These are phyloP conservation scores for Propithecus coquereli DNA, from an alignment of 2,113 vertebrate species.

Conservation along the genomic window DNA sequence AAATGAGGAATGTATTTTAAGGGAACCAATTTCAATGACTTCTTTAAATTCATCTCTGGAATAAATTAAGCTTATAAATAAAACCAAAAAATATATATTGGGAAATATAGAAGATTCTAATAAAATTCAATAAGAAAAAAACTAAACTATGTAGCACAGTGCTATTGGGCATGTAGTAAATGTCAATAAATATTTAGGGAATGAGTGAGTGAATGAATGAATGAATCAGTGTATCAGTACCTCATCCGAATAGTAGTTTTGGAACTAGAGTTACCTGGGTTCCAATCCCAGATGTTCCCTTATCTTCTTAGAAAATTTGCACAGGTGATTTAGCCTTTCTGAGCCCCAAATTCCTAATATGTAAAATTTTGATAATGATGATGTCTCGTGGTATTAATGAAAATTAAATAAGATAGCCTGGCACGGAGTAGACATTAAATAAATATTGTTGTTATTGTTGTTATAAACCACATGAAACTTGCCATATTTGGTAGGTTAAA, in stretches of 20 bases:
- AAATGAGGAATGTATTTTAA: slow-evolving; percentile 16
- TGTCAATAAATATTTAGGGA: neutral
- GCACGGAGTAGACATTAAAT: neutral
- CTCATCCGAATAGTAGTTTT: neutral
- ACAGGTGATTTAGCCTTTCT: neutral
- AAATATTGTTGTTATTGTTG: neutral
- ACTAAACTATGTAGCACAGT: neutral
- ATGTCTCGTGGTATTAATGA: neutral
- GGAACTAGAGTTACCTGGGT: neutral
- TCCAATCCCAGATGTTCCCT: neutral
- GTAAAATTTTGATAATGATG: neutral
- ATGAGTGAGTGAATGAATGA: neutral
- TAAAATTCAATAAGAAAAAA: slow-evolving; percentile 20
- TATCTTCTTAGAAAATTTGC: neutral
- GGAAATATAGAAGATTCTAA: neutral
- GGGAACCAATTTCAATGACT: neutral
- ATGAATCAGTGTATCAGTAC: neutral
- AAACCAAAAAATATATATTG: neutral
- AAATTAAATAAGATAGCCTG: neutral
- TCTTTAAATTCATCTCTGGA: neutral
- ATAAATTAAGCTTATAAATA: neutral
- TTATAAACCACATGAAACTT: neutral
- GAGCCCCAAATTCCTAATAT: neutral
- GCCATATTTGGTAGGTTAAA: neutral
- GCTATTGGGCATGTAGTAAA: neutral